Conservation (phyloP, 2,888 invertebrate genomes). For the Drosophila fungiperda region DNA sequence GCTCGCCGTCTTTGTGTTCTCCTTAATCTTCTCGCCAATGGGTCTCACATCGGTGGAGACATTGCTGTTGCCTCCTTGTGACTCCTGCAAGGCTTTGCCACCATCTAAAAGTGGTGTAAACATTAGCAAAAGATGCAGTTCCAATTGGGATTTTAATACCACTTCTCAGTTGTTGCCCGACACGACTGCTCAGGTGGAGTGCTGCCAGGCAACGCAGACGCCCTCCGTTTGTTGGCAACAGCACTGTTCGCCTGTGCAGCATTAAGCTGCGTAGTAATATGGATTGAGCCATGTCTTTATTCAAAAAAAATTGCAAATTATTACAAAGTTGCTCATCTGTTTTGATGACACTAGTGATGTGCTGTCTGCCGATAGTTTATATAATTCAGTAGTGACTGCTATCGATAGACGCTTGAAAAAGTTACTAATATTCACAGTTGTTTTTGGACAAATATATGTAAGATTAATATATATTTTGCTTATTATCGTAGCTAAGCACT, state of each 20-base stretch:
- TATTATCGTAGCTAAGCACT: neutral
- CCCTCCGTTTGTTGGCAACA: conserved; percentile 23
- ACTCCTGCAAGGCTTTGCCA: conserved; percentile 51
- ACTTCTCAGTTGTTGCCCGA: conserved; percentile 40
- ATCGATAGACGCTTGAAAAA: neutral
- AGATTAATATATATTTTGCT: neutral
- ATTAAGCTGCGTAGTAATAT: conserved; percentile 68
- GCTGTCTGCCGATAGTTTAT: conserved; percentile 36
- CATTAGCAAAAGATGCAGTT: neutral
- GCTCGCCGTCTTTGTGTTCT: conserved; percentile 94
- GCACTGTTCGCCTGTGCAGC: conserved; percentile 41
- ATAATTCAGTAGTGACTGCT: conserved; percentile 8
- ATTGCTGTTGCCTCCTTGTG: conserved; percentile 55
- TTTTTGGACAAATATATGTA: too few relatives aligned
- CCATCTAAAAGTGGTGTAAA: conserved; percentile 10
- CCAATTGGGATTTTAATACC: conserved; percentile 38
- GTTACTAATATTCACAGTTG: neutral
- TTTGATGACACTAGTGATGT: conserved; percentile 34
- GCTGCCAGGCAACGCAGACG: conserved; percentile 45
- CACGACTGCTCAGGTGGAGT: conserved; percentile 34
- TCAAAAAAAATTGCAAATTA: conserved; percentile 25
- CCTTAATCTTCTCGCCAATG: conserved; percentile 92
- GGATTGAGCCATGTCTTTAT: conserved; percentile 64
- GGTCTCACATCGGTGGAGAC: conserved; percentile 87
- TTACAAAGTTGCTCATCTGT: conserved; percentile 53